These are phyloP conservation scores for Ectemnius cavifrons DNA, from an alignment of 2,888 invertebrate species.

Conservation along the genomic window DNA sequence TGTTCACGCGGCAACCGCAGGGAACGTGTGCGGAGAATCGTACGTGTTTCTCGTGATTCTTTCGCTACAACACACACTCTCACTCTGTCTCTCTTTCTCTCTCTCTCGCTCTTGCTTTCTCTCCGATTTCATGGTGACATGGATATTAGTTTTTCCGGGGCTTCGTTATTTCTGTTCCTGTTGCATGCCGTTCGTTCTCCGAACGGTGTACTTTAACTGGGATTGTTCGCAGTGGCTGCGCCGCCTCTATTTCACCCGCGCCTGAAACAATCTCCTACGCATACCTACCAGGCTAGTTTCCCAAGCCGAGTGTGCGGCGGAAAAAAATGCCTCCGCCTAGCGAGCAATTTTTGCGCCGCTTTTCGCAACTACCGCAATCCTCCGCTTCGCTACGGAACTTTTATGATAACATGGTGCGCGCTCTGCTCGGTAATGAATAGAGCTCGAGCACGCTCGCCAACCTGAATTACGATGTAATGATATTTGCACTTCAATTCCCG, in stretches of 20 bases:
- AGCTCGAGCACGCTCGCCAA: not conserved
- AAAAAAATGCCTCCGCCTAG: not conserved
- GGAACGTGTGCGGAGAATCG: not conserved
- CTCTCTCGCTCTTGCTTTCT: conserved; percentile 16
- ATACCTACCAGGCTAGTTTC: not conserved
- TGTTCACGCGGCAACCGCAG: no score
- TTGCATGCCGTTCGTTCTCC: no score
- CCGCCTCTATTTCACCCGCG: not conserved
- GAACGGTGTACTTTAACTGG: not conserved
- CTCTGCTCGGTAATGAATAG: conserved; percentile 7
- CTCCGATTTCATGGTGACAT: not conserved
- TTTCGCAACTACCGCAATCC: not conserved
- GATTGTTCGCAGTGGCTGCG: not conserved
- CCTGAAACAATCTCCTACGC: not conserved
- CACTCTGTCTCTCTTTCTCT: conserved; percentile 11
- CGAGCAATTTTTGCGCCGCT: conserved; percentile 5
- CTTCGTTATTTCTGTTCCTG: no score
- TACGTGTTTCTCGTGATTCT: not conserved
- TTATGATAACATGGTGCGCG: not conserved
- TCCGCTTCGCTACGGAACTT: not conserved
- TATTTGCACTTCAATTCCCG: conserved; percentile 9
- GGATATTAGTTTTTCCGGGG: no score
- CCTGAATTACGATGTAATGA: not conserved
- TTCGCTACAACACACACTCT: conserved; percentile 3
- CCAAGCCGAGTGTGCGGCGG: not conserved